Conservation (phyloP, 2,888 invertebrate genomes). For the Carterocephalus palaemon region DNA sequence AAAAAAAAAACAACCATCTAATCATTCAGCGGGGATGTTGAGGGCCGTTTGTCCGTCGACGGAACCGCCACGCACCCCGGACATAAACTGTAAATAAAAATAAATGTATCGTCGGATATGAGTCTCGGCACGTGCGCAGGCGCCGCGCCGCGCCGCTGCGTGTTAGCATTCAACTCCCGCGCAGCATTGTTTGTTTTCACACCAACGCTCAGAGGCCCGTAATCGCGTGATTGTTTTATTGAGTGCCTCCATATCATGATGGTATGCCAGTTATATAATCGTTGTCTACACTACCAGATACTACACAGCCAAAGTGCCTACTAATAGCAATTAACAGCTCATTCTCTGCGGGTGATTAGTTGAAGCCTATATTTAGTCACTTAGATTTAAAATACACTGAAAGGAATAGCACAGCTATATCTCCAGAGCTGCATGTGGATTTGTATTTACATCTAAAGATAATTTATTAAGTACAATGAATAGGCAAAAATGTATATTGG, state of each 20-base stretch:
- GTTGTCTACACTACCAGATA: no score
- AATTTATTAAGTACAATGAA: constrained; percentile 12
- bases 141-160: constrained; percentile 51
- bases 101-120: constrained; percentile 66
- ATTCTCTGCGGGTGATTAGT: constrained; percentile 6
- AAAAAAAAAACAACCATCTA: constrained; percentile 27
- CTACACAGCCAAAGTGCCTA: constrained; percentile 1
- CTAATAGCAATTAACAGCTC: neutral
- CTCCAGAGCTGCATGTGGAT: neutral
- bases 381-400: constrained; percentile 4
- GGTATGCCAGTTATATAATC: constrained; percentile 46
- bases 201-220: constrained; percentile 41
- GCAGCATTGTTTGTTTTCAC: constrained; percentile 65
- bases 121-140: constrained; percentile 57
- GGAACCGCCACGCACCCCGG: constrained; percentile 40
- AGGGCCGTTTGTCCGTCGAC: constrained; percentile 37
- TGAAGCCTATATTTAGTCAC: constrained; percentile 2
- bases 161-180: constrained; percentile 65
- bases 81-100: constrained; percentile 61
- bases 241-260: constrained; percentile 40
- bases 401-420: neutral
- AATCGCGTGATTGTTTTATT: constrained; percentile 65
- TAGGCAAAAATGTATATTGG: no score
- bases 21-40: constrained; percentile 32
- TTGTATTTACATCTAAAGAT: constrained; percentile 33